Percentiles rank a stretch among this genome's conserved stretches.
Evolutionary conservation across 2,113 vertebrate species (phyloP).

Genomic region (Petrocephalus microphthalmus): DNA sequence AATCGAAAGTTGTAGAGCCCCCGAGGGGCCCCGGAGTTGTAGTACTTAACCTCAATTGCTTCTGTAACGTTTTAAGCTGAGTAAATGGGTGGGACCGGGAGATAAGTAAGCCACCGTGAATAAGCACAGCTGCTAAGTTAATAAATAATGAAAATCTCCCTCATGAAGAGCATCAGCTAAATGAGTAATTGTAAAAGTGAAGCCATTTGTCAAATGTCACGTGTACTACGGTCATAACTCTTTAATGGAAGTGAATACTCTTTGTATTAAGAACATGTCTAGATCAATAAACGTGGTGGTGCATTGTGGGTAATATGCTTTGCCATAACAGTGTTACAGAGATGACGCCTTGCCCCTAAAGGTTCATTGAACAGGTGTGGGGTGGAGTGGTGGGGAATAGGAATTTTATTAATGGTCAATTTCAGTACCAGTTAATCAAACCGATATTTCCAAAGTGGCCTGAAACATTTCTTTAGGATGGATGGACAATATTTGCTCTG

Average conservation of each 20-base stretch:
- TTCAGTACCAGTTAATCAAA: not conserved
- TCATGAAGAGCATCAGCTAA: constrained; percentile 5
- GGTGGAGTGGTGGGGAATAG: not conserved
- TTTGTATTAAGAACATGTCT: constrained; percentile 9
- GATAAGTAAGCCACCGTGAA: constrained; percentile 14
- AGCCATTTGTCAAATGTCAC: constrained; percentile 4
- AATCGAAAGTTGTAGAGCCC: not conserved
- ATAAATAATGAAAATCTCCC: not conserved
- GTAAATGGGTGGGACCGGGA: not conserved
- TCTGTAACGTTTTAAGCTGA: not conserved
- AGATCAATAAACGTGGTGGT: not conserved
- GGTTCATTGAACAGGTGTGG: not conserved
- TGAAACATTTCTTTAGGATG: not conserved
- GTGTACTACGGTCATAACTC: not conserved
- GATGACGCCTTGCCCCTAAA: not conserved
- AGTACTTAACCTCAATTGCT: constrained; percentile 9
- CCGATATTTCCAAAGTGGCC: not conserved
- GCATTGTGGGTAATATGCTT: constrained; percentile 10
- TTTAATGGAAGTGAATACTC: constrained; percentile 8
- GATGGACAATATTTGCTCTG: not conserved
- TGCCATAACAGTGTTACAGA: not conserved
- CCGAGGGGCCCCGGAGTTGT: not conserved
- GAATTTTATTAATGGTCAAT: not conserved
- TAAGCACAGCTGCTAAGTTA: not conserved
- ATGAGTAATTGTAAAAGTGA: constrained; percentile 14